Evolutionary conservation across 2,113 vertebrate genomes (phyloP), one percentile per base, ranked within the genome.

Genomic region (Cephalopterus ornatus): DNA sequence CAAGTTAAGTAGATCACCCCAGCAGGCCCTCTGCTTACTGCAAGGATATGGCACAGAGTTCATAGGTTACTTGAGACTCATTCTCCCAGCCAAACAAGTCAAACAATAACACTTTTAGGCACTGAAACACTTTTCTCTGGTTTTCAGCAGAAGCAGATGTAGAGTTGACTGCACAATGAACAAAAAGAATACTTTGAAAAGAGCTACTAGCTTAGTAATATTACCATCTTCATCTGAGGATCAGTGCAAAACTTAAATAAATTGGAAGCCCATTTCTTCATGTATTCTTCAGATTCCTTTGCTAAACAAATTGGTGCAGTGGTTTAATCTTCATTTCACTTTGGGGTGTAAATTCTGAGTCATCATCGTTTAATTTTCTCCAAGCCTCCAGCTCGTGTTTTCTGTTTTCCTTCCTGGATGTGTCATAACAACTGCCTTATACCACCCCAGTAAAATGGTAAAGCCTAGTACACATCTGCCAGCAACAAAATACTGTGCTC

Each of bases 341-440:
- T 96, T 80, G 72, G 81, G 88, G 68, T 95, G 41, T 92, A 77
- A 96, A 68, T 93, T 97, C 85, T 97, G 95, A 97, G 90, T 96
- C 95, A 96, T 88, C 90, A 59, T 44, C 85, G 50, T 96, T 92
- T 94, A 61, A 80, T 93, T 96, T 95, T 95, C 93, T 92, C 92
- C 72, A 76, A 95, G 79, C 75, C 63, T 96, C 33, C 74, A 94
- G 58, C 75, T 95, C 72, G 16, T 95, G 85, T 97, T 97, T 97
- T 96, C 90, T 93, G 92, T 85, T 95, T 93, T 93, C 86, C 92
- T 95, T 95, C 90, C 95, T 92, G 95, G 44, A 96, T 97, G 95
- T 95, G 95, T 94, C 96, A 95, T 88, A 96, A 94, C 92, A 96
- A 96, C 82, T 85, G 86, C 88, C 80, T 94, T 90, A 68, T 95